Base-by-base conservation (phyloP, 2,797 vertebrate species). In the Myiotriccus ornatus region DNA sequence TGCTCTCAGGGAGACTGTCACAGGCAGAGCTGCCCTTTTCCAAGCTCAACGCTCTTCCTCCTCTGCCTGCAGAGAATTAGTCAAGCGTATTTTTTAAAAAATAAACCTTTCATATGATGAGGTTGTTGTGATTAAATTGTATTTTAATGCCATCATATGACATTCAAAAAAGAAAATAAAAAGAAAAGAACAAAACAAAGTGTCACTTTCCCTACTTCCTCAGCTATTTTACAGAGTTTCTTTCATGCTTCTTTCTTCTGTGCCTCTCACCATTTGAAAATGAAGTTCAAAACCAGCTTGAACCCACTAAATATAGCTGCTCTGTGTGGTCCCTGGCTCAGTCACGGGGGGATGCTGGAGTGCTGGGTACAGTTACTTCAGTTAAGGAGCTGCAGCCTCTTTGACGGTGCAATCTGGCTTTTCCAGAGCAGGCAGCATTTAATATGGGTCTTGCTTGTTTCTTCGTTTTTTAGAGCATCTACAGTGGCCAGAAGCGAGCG, bases 381-480 rank as follows among this genome's bases (percentile, higher is more conserved):
- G 24, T n/a, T 43, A 30, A 53, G 50, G 62, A 46, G 57, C 46
- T 56, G 20, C 50, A 74, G 63, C 35, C 4, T 49, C 50, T 43
- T 84, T 55, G 62, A 19, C 5, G 43, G 69, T 47, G 1, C 1
- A 64, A 65, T 25, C 8, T 27, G 50, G 39, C 46, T 35, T 39
- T 83, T 65, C 50, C 49, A 35, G 39, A 79, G 46, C 25, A 52
- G 44, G 5, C 0, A 0, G 37, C 56, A 10, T 70, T 75, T 70
- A 9, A 70, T 76, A 57, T 3, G 10, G 5, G 30, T 43, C 27
- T 50, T 4, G 4, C 21, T 75, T 68, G 14, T 62, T 47, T 16
- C 11, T 19, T 47, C 57, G 12, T 82, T 56, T 78, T 11, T n/a
- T 91, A 98, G 97, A 97, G 96, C 30, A n/a, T 98, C 37, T 95